phyloP scores from a whole-genome alignment of 64 coral and sea anemone genomes.

The Montipora efflorescens region DNA sequence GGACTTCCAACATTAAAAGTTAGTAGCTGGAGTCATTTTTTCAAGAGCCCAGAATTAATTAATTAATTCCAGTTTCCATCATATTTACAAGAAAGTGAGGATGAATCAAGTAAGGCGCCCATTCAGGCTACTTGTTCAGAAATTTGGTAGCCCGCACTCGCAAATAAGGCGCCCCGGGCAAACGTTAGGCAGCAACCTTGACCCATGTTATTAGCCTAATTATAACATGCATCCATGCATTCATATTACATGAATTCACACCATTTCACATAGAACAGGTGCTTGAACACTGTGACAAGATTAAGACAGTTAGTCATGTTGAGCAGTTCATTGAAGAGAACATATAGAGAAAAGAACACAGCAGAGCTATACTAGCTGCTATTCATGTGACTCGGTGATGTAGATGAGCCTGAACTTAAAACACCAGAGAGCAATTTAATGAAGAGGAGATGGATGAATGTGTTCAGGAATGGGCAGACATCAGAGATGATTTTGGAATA shows the following conservation, averaged over 20 bases:
- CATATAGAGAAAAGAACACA: constrained; percentile 57
- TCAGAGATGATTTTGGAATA: constrained; percentile 61
- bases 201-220: no score
- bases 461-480: constrained; percentile 55
- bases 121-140: no score
- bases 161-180: no score
- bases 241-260: constrained; percentile 44
- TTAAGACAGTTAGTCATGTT: constrained; percentile 48
- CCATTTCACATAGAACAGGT: constrained; percentile 40
- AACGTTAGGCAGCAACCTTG: no score
- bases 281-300: constrained; percentile 43
- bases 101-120: no score
- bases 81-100: no score
- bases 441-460: constrained; percentile 23
- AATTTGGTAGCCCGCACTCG: no score
- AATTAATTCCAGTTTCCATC: no score
- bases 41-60: no score
- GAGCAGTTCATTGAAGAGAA: constrained; percentile 30
- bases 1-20: no score
- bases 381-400: constrained; percentile 64
- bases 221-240: neutral
- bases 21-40: no score
- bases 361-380: constrained; percentile 22
- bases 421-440: neutral
- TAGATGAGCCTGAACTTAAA: neutral